These are phyloP conservation scores for Neodiprion virginianus DNA, from an alignment of 1,140 invertebrate species.

Conservation along the genomic window DNA sequence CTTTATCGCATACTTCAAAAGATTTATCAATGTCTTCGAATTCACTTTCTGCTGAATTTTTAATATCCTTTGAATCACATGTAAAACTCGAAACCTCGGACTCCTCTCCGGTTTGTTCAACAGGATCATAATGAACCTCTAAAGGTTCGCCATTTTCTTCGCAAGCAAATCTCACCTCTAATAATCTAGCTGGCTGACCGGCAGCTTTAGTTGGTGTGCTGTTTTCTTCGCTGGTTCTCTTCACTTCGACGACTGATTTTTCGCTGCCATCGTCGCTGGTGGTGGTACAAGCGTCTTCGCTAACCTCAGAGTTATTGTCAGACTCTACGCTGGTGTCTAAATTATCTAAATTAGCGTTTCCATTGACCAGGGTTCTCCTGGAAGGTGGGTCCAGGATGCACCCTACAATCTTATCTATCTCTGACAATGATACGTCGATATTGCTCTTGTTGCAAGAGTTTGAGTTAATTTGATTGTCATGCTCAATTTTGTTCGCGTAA, in stretches of 20 bases:
- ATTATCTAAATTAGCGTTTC: constrained; percentile 38
- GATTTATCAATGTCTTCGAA: not conserved
- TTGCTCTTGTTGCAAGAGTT: constrained; percentile 35
- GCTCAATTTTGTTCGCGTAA: constrained; percentile 25
- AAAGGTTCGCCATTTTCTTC: constrained; percentile 29
- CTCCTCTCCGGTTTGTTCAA: constrained; percentile 21
- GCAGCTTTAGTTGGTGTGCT: constrained; percentile 21
- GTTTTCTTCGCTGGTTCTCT: constrained; percentile 21
- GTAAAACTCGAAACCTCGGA: constrained; percentile 15
- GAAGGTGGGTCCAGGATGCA: constrained; percentile 40
- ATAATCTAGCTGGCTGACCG: constrained; percentile 24
- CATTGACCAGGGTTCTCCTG: constrained; percentile 43
- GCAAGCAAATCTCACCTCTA: constrained; percentile 40
- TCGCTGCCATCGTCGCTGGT: constrained; percentile 37
- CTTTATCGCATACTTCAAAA: not conserved
- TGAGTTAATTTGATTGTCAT: constrained; percentile 42
- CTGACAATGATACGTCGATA: constrained; percentile 26
- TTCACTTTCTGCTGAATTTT: not conserved
- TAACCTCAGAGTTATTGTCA: constrained; percentile 36
- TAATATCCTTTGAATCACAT: constrained; percentile 7
- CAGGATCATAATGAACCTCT: constrained; percentile 26
- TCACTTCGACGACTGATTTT: constrained; percentile 39
- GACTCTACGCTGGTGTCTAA: constrained; percentile 33
- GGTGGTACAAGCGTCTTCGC: constrained; percentile 38
- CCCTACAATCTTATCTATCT: constrained; percentile 34